Evolutionary conservation across 2,113 vertebrate genomes (phyloP), one percentile per base, ranked within the genome.

Genomic region (Malurus alboscapulatus): DNA sequence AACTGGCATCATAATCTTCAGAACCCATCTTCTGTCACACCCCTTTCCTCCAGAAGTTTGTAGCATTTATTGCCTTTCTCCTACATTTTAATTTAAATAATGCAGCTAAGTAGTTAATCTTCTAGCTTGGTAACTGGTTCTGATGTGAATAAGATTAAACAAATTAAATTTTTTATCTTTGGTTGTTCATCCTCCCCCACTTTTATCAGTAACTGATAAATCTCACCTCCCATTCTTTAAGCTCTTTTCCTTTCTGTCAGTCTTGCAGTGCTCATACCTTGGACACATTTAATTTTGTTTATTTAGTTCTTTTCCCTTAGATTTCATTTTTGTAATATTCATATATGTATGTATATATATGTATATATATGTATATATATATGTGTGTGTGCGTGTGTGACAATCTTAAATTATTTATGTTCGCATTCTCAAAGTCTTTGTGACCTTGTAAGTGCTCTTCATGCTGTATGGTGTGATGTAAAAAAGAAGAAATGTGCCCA

Each of bases 91-190:
- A 78, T 90, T 85, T 54, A 59, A 78, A 57, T 34, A 71, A 50
- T 51, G 51, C 24, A 66, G n/a, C 59, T 84, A 14, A 67, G 57
- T 34, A 67, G 32, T 74, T 95, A 50, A 87, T 87, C 77, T 84
- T 84, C 32, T 67, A 65, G 34, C 48, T 6, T 71, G 20, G 25
- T 81, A 66, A 14, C 51, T 90, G 18, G 6, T 81, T 89, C 34
- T 76, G 48, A 68, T 86, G 42, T 58, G 59, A 78, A 54, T 71
- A 71, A 87, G 87, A 62, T 71, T 20, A 88, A 88, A 50, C 42
- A 81, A 87, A 65, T 79, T 44, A 48, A 84, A 32, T 82, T 44
- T 8, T 71, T 92, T 74, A 20, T 83, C 68, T 85, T 92, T 58
- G 1, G 0, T 87, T 67, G 26, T 92, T 19, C 13, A 6, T 72